Base-by-base conservation (phyloP, 2,888 invertebrate species). In the Cerastis rubricosa region DNA sequence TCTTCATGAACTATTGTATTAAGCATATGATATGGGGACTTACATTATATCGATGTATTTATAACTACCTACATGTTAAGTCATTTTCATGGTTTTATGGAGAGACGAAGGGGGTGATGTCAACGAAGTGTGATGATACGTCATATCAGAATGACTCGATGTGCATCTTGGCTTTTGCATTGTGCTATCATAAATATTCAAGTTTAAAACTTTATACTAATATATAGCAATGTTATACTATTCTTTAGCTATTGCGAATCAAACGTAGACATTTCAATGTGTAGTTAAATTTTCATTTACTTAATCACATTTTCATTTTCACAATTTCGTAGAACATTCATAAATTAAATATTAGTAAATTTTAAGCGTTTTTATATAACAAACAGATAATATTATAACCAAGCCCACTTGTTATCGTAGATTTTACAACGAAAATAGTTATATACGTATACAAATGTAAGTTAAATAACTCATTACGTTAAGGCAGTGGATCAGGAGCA, bases 381-480 rank as follows among this genome's bases (percentile, higher is more conserved):
- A 86, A 85, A 88, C 87, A 87, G 84, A 84, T 87, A 84, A 81
- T 84, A 87, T 83, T 89, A 86, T 89, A 91, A 88, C 89, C 87
- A 92, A 90, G 81, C 88, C 90, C 92, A 94, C 91, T 94, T 94
- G 95, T 95, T 94, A 94, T 91, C 85, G 94, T 95, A 95, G 94
- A 94, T 95, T 95, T 95, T 95, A 95, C 95, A 96, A 96, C 95
- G 95, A 96, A 96, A 93, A 92, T 94, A 94, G 92, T 89, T 93
- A 93, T 93, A 90, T 89, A 93, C 91, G 88, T 87, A 90, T 93
- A 93, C 89, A 90, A 90, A 88, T 88, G 88, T 92, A 93, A 90
- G 88, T 88, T 88, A 82, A 87, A 88, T 85, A 80, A 86, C 86
- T 88, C 83, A 88, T 87, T 90, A 87, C 66, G 76, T 90, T 91